These are phyloP conservation scores for Cotesia chilonis DNA, from an alignment of 1,140 invertebrate species.

Conservation along the genomic window DNA sequence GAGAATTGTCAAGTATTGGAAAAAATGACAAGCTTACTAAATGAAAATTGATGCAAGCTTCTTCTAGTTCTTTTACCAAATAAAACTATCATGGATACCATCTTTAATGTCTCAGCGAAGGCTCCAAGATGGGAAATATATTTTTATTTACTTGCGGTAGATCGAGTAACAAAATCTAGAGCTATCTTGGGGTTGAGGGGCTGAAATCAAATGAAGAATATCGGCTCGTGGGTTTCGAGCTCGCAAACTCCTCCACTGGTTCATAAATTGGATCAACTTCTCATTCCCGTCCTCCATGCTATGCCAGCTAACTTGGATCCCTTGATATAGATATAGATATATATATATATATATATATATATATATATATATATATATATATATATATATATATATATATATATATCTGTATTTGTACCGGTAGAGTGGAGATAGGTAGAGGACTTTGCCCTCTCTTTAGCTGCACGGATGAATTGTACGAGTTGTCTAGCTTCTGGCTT, in stretches of 20 bases:
- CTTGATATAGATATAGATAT: constrained; percentile 10
- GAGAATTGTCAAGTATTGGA: no score
- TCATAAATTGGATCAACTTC: constrained; percentile 65
- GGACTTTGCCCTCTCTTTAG: constrained; percentile 23
- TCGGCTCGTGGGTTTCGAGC: constrained; percentile 16
- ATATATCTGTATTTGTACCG: constrained; percentile 14
- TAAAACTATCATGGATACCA: neutral
- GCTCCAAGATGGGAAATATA: constrained; percentile 19
- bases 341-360: no score
- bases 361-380: no score
- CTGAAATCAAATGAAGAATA: constrained; percentile 29
- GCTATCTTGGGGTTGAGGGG: constrained; percentile 21
- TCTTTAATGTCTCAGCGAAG: neutral
- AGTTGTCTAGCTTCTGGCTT: constrained; percentile 60
- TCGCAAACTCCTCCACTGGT: constrained; percentile 45
- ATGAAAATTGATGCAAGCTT: no score
- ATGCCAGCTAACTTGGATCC: neutral
- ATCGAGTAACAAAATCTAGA: constrained; percentile 32
- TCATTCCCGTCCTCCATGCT: constrained; percentile 36
- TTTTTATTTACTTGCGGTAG: constrained; percentile 30
- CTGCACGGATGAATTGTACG: constrained; percentile 55
- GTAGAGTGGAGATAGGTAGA: neutral
- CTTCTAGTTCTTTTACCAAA: no score
- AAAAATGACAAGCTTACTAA: no score
- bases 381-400: constrained; percentile 18